Base-by-base conservation (phyloP, 1,140 invertebrate genomes). In the Drosophila baimaii region DNA sequence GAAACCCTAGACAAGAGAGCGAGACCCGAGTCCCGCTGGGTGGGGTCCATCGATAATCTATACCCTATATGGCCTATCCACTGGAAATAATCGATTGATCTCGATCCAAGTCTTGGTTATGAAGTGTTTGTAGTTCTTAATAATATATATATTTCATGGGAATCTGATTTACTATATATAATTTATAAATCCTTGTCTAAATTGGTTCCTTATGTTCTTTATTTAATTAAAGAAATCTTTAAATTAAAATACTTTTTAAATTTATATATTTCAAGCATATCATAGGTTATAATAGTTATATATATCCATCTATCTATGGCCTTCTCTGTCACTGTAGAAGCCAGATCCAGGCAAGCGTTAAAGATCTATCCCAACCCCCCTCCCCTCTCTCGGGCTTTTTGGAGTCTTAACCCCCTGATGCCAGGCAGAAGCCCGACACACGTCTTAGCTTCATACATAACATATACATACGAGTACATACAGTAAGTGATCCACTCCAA, bases 341-440 rank as follows among this genome's bases (percentile, higher is more conserved):
- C 77, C 63, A 57, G 51, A 65, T 72, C 62, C 74, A 66, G 75
- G 62, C 73, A 77, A 86, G 79, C 75, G 83, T 79, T 86, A 88
- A 86, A 81, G 82, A 76, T 47, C 47, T 25, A n/a, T n/a, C n/a
- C n/a, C n/a, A n/a, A n/a, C n/a, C 31, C 27, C 31, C 61, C n/a
- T 23, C 39, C 25, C 27, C 21, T 27, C 2, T 5, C 17, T 37
- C 19, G 9, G 54, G 10, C 43, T 59, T 43, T n/a, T n/a, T n/a
- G n/a, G n/a, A n/a, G n/a, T 57, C 77, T 61, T 29, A 27, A 27
- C 27, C 27, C 27, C 27, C 27, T 27, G 27, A 27, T 27, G 27
- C 54, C 47, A 47, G 64, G 47, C 74, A 79, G 78, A 86, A 82
- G 79, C 83, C 83, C 63, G 78, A 82, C 82, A 81, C 78, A 69